phyloP scores from a whole-genome alignment of 1,140 invertebrate species.

The Choristoneura fumiferana region DNA sequence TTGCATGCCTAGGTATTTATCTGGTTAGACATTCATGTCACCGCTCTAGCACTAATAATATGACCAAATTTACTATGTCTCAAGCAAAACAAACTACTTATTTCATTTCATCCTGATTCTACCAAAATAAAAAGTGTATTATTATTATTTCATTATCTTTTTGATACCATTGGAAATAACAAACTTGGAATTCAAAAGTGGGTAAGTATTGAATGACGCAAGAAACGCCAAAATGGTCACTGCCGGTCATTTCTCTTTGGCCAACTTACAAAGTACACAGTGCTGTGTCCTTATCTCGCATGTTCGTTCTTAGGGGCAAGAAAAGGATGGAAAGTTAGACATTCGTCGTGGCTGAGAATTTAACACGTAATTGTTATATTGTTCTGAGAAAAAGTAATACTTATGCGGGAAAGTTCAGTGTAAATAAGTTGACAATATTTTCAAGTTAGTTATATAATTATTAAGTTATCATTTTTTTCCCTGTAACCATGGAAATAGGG shows the following conservation, averaged over 20 bases:
- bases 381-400: not conserved
- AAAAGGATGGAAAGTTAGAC: not conserved
- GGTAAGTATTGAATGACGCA: constrained; percentile 54
- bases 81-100: no score
- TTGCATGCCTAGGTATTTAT: no score
- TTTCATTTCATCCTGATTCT: no score
- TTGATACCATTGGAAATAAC: not conserved
- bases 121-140: no score
- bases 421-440: no score
- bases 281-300: not conserved
- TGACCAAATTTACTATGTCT: no score
- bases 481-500: no score
- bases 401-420: constrained; percentile 31
- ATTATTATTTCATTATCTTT: not conserved
- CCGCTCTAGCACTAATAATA: no score
- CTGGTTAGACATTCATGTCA: no score
- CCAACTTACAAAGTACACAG: constrained; percentile 53
- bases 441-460: no score
- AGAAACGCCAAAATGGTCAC: constrained; percentile 61
- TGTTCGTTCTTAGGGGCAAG: not conserved
- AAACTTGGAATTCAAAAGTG: constrained; percentile 58
- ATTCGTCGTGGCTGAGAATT: not conserved
- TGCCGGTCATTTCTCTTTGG: constrained; percentile 74
- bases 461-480: no score
- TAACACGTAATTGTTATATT: not conserved